Evolutionary conservation across 2,888 invertebrate genomes (phyloP).

Genomic region (Meiosimyza platycephala): DNA sequence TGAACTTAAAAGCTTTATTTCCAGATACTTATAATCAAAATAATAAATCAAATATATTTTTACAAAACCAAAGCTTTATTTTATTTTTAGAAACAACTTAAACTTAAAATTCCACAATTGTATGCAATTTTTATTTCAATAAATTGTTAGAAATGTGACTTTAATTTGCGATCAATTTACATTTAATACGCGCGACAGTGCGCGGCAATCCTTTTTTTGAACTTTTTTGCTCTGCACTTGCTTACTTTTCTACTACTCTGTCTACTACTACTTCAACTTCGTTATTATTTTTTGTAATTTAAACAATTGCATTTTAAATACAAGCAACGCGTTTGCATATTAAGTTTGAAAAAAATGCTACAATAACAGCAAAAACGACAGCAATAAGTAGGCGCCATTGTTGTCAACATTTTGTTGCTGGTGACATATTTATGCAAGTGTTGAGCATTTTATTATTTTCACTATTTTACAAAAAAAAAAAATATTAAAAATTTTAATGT

Average conservation of each 20-base stretch:
- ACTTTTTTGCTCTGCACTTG: no score
- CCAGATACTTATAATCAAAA: no score
- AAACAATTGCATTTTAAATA: constrained; percentile 48
- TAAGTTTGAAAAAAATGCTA: constrained; percentile 44
- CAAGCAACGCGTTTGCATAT: constrained; percentile 55
- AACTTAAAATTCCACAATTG: no score
- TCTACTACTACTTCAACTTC: no score
- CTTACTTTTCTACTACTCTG: no score
- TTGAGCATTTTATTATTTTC: constrained; percentile 26
- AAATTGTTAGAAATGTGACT: no score
- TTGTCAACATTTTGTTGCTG: constrained; percentile 18
- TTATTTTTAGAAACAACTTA: no score
- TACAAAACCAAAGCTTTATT: no score
- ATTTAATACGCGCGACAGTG: background rate
- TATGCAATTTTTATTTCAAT: no score
- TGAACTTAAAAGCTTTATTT: no score
- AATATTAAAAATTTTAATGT: background rate
- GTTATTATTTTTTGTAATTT: constrained; percentile 29
- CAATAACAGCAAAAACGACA: constrained; percentile 15
- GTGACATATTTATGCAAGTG: constrained; percentile 36
- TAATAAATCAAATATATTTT: no score
- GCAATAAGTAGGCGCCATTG: constrained; percentile 25
- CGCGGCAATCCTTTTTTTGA: constrained; percentile 22
- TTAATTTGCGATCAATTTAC: background rate
- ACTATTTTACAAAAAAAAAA: background rate